A percentile compares a stretch with the other conserved stretches of the same genome.
Evolutionary conservation across 2,797 vertebrate genomes (phyloP).

Genomic region (Amphiprion clarkii): DNA sequence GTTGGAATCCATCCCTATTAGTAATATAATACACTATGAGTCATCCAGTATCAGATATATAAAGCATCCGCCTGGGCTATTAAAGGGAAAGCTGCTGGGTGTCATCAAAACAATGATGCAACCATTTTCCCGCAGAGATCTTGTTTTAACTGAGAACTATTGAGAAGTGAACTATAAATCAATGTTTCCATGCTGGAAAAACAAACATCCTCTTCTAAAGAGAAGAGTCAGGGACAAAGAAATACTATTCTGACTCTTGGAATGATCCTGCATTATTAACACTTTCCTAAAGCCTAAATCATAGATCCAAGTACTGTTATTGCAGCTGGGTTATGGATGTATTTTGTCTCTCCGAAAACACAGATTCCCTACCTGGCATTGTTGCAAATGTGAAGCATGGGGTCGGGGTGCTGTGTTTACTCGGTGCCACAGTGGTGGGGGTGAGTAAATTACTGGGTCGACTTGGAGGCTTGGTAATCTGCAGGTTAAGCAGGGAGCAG

Average conservation of each 20-base stretch:
- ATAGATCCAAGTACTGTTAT: not conserved
- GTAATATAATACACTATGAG: constrained; percentile 18
- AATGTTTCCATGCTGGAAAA: constrained; percentile 27
- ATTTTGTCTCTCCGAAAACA: constrained; percentile 5
- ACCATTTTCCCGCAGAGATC: constrained; percentile 20
- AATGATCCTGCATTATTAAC: constrained; percentile 3
- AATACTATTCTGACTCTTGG: constrained; percentile 1
- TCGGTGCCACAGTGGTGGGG: constrained; percentile 78
- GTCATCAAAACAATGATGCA: constrained; percentile 46
- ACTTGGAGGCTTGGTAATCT: constrained; percentile 85
- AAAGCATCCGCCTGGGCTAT: constrained; percentile 30
- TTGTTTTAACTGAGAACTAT: constrained; percentile 27
- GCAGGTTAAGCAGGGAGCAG: constrained; percentile 87
- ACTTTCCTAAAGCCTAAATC: constrained; percentile 7
- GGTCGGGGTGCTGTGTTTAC: constrained; percentile 83
- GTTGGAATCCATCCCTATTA: constrained; percentile 8
- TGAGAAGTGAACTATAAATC: constrained; percentile 8
- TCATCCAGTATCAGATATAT: constrained; percentile 42
- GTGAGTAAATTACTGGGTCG: constrained; percentile 62
- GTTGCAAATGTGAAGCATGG: constrained; percentile 82
- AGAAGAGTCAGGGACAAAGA: not conserved
- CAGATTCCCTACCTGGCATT: constrained; percentile 85
- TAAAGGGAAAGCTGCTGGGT: constrained; percentile 29
- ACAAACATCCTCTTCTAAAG: constrained; percentile 5
- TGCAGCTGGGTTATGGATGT: not conserved